A percentile compares a stretch with the other conserved stretches of the same genome.
Evolutionary conservation across 2,797 vertebrate genomes (phyloP).

Genomic region (Gadopsis bispinosus): DNA sequence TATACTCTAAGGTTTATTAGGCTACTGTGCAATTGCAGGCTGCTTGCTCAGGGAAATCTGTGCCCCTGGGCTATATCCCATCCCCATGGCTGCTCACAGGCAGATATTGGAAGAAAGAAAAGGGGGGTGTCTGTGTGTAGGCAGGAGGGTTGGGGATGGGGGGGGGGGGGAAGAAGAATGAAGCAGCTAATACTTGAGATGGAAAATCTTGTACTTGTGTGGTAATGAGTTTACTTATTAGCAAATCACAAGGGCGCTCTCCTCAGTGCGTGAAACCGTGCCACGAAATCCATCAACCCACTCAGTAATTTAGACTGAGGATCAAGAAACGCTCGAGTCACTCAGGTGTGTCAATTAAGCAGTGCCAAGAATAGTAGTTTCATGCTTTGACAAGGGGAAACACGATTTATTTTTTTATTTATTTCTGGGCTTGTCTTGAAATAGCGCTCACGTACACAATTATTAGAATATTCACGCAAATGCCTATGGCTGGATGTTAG

Average conservation of each 20-base stretch:
- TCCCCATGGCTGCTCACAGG: conserved; percentile 56
- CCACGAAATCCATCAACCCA: conserved; percentile 54
- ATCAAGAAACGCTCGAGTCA: conserved; percentile 36
- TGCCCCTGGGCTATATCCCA: conserved; percentile 71
- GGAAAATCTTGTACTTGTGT: conserved; percentile 36
- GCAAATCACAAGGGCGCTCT: conserved; percentile 41
- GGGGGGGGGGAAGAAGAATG: conserved; percentile 20
- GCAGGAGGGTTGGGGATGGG: conserved; percentile 18
- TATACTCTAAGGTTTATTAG: conserved; percentile 71
- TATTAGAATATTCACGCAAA: background rate
- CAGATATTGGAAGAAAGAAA: conserved; percentile 61
- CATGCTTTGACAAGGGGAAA: conserved; percentile 9
- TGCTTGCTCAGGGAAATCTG: conserved; percentile 77
- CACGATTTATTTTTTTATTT: conserved; percentile 6
- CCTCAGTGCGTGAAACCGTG: conserved; percentile 22
- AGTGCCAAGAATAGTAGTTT: conserved; percentile 34
- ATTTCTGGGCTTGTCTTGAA: background rate
- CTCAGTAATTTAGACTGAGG: conserved; percentile 40
- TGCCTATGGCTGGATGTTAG: background rate
- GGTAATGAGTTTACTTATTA: conserved; percentile 68
- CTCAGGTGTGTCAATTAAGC: conserved; percentile 55
- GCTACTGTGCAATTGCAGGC: conserved; percentile 64
- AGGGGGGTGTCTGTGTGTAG: conserved; percentile 33
- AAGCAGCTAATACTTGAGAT: conserved; percentile 50
- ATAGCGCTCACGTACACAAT: background rate